phyloP scores from a whole-genome alignment of 2,113 vertebrate species.

The Prochilodus magdalenae region DNA sequence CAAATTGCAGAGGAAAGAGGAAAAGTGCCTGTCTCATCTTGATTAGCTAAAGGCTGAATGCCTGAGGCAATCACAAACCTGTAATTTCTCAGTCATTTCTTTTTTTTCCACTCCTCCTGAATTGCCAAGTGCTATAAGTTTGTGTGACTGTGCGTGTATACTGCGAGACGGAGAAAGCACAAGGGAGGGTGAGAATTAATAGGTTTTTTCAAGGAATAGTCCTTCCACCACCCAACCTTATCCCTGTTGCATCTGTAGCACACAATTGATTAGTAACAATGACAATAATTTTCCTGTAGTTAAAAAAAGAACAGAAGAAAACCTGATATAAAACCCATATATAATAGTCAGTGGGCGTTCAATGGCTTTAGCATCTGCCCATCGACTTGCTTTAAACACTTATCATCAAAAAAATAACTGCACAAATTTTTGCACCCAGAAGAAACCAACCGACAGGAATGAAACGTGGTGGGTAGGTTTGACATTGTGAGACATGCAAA shows the following conservation, averaged over 20 bases:
- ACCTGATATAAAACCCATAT: too few relatives aligned
- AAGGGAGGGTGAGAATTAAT: not conserved
- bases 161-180: not conserved
- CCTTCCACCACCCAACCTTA: not conserved
- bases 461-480: too few relatives aligned
- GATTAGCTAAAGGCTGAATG: constrained; percentile 53
- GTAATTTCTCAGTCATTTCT: constrained; percentile 39
- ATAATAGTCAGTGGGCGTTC: not conserved
- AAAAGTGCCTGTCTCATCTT: constrained; percentile 51
- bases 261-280: not conserved
- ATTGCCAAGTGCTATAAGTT: not conserved
- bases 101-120: not conserved
- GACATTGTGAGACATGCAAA: too few relatives aligned
- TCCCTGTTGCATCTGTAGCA: not conserved
- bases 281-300: not conserved
- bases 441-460: too few relatives aligned
- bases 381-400: not conserved
- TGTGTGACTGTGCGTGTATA: not conserved
- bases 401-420: too few relatives aligned
- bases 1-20: constrained; percentile 12
- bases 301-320: not conserved
- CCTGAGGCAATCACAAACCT: constrained; percentile 48
- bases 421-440: too few relatives aligned
- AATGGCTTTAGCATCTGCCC: not conserved
- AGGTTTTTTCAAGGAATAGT: not conserved